Evolutionary conservation across 2,888 invertebrate genomes (phyloP).

Genomic region (Clistopyga incitator): DNA sequence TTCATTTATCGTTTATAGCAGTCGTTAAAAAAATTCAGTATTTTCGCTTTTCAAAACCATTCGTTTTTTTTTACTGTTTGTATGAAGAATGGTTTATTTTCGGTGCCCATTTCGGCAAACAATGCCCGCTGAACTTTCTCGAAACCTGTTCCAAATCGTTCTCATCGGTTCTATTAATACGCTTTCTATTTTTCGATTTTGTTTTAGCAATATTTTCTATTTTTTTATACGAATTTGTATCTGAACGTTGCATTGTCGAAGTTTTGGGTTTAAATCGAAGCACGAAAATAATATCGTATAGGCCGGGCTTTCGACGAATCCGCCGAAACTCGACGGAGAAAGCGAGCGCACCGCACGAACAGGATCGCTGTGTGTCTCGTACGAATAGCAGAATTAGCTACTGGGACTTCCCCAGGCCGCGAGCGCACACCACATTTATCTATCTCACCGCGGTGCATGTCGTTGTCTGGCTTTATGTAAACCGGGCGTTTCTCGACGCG

Average conservation of each 20-base stretch:
- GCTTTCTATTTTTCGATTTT: neutral
- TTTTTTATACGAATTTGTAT: neutral
- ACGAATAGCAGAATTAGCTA: conserved; percentile 79
- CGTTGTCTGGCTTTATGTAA: conserved; percentile 67
- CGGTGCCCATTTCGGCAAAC: neutral
- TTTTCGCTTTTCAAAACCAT: no score
- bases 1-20: no score
- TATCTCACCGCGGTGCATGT: conserved; percentile 43
- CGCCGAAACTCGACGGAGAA: conserved; percentile 40
- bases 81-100: neutral
- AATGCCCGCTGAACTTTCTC: neutral
- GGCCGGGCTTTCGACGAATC: conserved; percentile 19
- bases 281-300: conserved; percentile 59
- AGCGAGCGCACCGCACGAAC: conserved; percentile 55
- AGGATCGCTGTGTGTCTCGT: conserved; percentile 56
- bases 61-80: neutral
- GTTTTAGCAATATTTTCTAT: neutral
- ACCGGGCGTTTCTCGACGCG: conserved; percentile 55
- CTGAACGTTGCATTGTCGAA: conserved; percentile 10
- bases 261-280: conserved; percentile 11
- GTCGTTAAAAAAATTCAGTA: no score
- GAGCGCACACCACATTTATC: conserved; percentile 68
- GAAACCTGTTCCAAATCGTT: neutral
- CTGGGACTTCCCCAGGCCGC: conserved; percentile 78
- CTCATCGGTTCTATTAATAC: conserved; percentile 13